These are phyloP conservation scores for Heliconius hermathena DNA, from an alignment of 1,140 invertebrate species.

Conservation along the genomic window DNA sequence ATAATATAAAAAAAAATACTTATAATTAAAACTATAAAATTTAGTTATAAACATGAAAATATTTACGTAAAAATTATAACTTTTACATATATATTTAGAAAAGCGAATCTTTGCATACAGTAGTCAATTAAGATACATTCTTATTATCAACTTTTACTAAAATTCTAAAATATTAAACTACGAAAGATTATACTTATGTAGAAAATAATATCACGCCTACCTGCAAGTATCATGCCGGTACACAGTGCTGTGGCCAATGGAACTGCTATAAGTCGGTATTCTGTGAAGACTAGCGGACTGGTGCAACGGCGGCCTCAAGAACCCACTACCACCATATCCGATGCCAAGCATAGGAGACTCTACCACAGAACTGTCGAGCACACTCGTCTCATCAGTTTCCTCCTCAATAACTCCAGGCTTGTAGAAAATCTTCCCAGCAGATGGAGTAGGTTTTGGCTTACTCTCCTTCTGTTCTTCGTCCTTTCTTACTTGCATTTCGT, in stretches of 20 bases:
- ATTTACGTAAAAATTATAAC: too few relatives aligned
- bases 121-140: too few relatives aligned
- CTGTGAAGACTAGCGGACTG: conserved; percentile 73
- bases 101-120: too few relatives aligned
- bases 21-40: too few relatives aligned
- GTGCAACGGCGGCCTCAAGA: conserved; percentile 64
- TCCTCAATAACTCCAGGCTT: conserved; percentile 78
- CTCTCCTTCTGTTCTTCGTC: conserved; percentile 55
- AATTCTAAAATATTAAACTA: neutral
- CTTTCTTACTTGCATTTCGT: conserved; percentile 66
- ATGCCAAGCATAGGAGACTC: conserved; percentile 71
- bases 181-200: neutral
- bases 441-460: conserved; percentile 52
- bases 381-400: conserved; percentile 77
- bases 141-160: too few relatives aligned
- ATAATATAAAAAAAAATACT: too few relatives aligned
- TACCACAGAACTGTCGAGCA: conserved; percentile 68
- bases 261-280: conserved; percentile 78
- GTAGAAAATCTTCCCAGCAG: conserved; percentile 74
- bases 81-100: too few relatives aligned
- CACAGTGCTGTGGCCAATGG: conserved; percentile 74
- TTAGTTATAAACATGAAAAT: too few relatives aligned
- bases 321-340: conserved; percentile 56
- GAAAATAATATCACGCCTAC: conserved; percentile 45
- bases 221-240: conserved; percentile 77